These are phyloP conservation scores for Athalia rosae DNA, from an alignment of 2,888 invertebrate genomes.

Conservation along the genomic window DNA sequence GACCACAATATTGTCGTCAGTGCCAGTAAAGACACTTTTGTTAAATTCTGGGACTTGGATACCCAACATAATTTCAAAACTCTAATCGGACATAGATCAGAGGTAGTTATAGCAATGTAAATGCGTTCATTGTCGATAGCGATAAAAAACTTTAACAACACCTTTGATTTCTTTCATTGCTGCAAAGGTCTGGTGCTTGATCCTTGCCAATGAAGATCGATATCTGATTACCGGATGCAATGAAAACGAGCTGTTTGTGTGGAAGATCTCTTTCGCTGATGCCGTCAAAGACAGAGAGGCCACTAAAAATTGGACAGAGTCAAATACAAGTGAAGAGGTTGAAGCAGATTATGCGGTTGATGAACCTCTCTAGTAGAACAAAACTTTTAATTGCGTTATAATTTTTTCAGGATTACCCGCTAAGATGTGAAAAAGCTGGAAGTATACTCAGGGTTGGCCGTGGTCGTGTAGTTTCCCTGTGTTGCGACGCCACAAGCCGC, in stretches of 20 bases:
- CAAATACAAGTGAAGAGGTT: constrained; percentile 75
- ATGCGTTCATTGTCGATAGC: not conserved
- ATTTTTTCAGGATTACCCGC: constrained; percentile 75
- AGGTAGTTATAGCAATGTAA: constrained; percentile 75
- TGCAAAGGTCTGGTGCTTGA: constrained; percentile 89
- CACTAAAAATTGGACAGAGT: constrained; percentile 74
- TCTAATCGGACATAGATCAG: constrained; percentile 89
- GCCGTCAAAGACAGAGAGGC: constrained; percentile 69
- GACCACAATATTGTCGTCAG: constrained; percentile 83
- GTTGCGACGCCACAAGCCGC: constrained; percentile 82
- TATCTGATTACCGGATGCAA: constrained; percentile 92
- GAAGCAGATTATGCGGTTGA: constrained; percentile 77
- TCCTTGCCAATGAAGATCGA: constrained; percentile 84
- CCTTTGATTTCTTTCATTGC: constrained; percentile 46
- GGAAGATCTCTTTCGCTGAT: constrained; percentile 81
- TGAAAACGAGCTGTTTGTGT: constrained; percentile 90
- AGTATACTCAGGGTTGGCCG: constrained; percentile 85
- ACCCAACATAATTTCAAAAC: constrained; percentile 98
- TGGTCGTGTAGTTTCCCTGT: constrained; percentile 86
- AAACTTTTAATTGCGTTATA: not conserved
- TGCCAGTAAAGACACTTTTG: constrained; percentile 93
- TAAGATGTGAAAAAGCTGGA: constrained; percentile 87
- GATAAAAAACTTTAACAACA: constrained; percentile 29
- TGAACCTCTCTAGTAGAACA: constrained; percentile 41
- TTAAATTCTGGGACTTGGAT: constrained; percentile 98